phyloP scores from a whole-genome alignment of 1,140 invertebrate genomes.

The Micrasema minimum region DNA sequence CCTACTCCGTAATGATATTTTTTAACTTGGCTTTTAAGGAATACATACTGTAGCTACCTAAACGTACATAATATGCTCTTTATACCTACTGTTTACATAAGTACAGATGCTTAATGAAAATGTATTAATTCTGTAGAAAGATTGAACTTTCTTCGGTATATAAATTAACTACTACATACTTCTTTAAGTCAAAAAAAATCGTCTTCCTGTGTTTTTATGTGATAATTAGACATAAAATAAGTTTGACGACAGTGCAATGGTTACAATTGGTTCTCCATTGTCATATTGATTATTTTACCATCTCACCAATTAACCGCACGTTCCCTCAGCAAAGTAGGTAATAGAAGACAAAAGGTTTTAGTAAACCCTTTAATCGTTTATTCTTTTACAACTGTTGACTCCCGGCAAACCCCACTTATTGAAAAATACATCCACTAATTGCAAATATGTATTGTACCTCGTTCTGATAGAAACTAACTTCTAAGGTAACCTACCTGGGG shows the following conservation, averaged over 20 bases:
- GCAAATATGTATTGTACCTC: conserved; percentile 15
- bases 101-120: too few relatives aligned
- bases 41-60: too few relatives aligned
- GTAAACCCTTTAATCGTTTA: conserved; percentile 22
- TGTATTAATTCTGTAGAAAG: too few relatives aligned
- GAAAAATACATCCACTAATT: conserved; percentile 21
- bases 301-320: conserved; percentile 3
- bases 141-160: too few relatives aligned
- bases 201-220: too few relatives aligned
- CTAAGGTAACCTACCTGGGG: conserved; percentile 8
- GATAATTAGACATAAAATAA: background rate
- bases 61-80: too few relatives aligned
- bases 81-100: too few relatives aligned
- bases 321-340: background rate
- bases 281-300: background rate
- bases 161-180: too few relatives aligned
- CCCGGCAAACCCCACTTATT: conserved; percentile 16
- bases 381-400: conserved; percentile 23
- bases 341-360: conserved; percentile 7
- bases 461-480: background rate
- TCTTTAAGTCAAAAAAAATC: too few relatives aligned
- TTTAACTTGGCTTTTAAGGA: too few relatives aligned
- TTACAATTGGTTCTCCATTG: background rate
- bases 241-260: background rate
- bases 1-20: too few relatives aligned